These are phyloP conservation scores for Elephantulus edwardii DNA, from an alignment of 2,113 vertebrate genomes.

Conservation along the genomic window DNA sequence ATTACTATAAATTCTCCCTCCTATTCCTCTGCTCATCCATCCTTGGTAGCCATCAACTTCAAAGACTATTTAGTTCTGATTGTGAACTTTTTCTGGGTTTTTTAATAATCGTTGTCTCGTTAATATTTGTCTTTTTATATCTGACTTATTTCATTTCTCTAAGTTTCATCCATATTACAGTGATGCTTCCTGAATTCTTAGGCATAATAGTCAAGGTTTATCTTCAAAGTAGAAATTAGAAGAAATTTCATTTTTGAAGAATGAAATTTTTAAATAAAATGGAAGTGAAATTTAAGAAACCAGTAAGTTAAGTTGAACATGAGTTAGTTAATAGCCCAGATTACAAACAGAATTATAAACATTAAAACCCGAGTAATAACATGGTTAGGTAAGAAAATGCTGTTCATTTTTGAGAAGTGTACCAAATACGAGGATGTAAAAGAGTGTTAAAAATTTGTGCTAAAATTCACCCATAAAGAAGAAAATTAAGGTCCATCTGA, in stretches of 20 bases:
- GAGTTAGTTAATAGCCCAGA: not conserved
- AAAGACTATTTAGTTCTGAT: too few relatives aligned
- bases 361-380: slow-evolving; percentile 1
- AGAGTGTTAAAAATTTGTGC: not conserved
- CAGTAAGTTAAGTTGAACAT: slow-evolving; percentile 23
- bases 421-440: not conserved
- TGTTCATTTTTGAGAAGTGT: slow-evolving; percentile 38
- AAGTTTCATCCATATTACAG: too few relatives aligned
- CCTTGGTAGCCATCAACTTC: too few relatives aligned
- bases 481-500: not conserved
- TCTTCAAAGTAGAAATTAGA: not conserved
- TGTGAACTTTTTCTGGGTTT: too few relatives aligned
- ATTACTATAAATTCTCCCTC: too few relatives aligned
- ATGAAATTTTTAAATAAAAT: slow-evolving; percentile 3
- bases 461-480: not conserved
- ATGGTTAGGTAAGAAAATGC: not conserved
- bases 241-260: slow-evolving; percentile 14
- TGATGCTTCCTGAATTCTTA: too few relatives aligned
- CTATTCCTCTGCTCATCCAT: too few relatives aligned
- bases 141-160: too few relatives aligned
- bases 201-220: slow-evolving; percentile 35
- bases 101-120: too few relatives aligned
- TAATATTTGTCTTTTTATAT: too few relatives aligned
- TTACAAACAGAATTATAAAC: slow-evolving; percentile 40
- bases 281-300: slow-evolving; percentile 37